phyloP scores from a whole-genome alignment of 2,797 vertebrate species.

The Sus cebifrons region DNA sequence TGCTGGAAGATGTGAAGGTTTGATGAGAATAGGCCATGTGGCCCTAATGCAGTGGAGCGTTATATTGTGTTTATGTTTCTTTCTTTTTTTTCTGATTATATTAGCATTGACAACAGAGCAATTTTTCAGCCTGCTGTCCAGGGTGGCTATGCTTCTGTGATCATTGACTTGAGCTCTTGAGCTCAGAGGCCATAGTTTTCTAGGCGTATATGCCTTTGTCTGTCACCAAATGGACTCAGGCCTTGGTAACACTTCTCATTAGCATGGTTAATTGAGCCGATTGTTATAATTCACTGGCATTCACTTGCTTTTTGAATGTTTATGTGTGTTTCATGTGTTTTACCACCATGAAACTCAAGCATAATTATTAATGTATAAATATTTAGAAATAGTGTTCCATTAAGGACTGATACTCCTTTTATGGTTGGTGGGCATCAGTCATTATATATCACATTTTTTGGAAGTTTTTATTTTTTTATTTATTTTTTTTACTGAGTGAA shows the following conservation, averaged over 20 bases:
- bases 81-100: background rate
- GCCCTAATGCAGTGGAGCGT: background rate
- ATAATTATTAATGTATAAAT: constrained; percentile 30
- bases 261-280: constrained; percentile 11
- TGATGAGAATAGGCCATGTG: background rate
- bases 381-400: constrained; percentile 42
- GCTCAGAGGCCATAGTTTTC: background rate
- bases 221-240: background rate
- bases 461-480: too few species aligned
- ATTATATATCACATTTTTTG: constrained; percentile 10
- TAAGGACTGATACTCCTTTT: constrained; percentile 23
- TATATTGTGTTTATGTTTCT: background rate
- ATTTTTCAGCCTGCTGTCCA: background rate
- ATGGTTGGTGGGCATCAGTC: background rate
- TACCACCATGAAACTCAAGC: background rate
- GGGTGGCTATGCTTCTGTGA: background rate
- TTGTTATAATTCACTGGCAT: background rate
- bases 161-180: background rate
- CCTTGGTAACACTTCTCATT: background rate
- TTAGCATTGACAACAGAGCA: constrained; percentile 42
- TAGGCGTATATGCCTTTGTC: background rate
- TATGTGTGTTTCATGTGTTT: background rate
- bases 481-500: too few species aligned
- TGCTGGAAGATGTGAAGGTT: constrained; percentile 48
- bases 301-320: constrained; percentile 43